Conservation (phyloP, 2,888 invertebrate genomes). For the Tillus elongatus region DNA sequence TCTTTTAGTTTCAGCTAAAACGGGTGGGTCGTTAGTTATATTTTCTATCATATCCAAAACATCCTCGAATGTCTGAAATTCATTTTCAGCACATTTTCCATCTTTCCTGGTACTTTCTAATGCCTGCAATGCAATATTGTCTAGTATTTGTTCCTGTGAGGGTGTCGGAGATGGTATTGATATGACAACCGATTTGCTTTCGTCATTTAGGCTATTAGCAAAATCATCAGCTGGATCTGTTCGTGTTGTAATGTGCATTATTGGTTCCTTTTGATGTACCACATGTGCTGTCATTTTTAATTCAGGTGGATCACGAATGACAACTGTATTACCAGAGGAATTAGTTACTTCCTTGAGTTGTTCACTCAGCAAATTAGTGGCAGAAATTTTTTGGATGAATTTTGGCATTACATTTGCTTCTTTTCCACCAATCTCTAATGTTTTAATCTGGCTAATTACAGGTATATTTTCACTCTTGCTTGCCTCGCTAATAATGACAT, state of each 20-base stretch:
- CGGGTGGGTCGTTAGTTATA: slow-evolving; percentile 40
- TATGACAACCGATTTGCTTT: slow-evolving; percentile 56
- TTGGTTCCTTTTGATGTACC: slow-evolving; percentile 34
- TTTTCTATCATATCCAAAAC: slow-evolving; percentile 63
- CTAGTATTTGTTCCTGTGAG: slow-evolving; percentile 54
- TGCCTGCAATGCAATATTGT: slow-evolving; percentile 54
- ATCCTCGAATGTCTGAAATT: slow-evolving; percentile 58
- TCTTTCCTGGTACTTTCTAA: slow-evolving; percentile 46
- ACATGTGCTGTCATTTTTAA: slow-evolving; percentile 41
- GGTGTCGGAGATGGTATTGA: slow-evolving; percentile 59
- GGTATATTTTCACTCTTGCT: too few relatives aligned
- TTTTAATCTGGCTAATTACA: too few relatives aligned
- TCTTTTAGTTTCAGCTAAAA: slow-evolving; percentile 28
- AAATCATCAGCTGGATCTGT: slow-evolving; percentile 49
- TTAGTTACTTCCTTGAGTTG: slow-evolving; percentile 14
- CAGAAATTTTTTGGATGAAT: too few relatives aligned
- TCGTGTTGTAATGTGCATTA: slow-evolving; percentile 32
- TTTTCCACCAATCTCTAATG: too few relatives aligned
- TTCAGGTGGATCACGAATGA: slow-evolving; percentile 37
- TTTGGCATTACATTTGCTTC: too few relatives aligned
- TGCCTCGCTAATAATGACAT: too few relatives aligned
- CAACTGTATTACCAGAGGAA: too few relatives aligned
- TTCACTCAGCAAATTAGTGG: too few relatives aligned
- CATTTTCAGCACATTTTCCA: slow-evolving; percentile 44
- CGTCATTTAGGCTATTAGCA: slow-evolving; percentile 49